These are phyloP conservation scores for Invenusta paracnida DNA, from an alignment of 2,888 invertebrate genomes.

Conservation along the genomic window DNA sequence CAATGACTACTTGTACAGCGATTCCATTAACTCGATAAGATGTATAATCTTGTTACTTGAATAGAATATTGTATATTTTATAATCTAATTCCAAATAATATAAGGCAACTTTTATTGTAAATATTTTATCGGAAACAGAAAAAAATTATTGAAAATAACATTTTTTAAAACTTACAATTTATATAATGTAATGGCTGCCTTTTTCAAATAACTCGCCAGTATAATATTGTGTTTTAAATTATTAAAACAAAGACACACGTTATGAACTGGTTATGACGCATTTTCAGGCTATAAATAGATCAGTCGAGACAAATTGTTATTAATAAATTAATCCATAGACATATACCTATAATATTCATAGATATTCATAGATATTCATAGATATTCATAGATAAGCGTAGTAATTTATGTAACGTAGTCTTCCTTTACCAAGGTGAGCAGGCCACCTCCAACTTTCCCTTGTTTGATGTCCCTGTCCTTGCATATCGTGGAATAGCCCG, in stretches of 20 bases:
- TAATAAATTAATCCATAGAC: conserved; percentile 21
- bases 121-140: neutral
- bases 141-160: neutral
- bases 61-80: too few relatives aligned
- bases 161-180: neutral
- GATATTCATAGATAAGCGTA: neutral
- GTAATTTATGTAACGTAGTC: neutral
- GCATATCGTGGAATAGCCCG: too few relatives aligned
- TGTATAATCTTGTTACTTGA: too few relatives aligned
- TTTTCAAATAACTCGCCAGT: neutral
- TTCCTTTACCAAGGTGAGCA: too few relatives aligned
- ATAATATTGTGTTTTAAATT: neutral
- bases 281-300: neutral
- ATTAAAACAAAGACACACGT: neutral
- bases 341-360: conserved; percentile 23
- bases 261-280: neutral
- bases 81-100: neutral
- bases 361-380: neutral
- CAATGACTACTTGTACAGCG: neutral
- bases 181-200: neutral
- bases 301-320: neutral
- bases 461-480: too few relatives aligned
- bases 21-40: too few relatives aligned
- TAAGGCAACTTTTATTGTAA: neutral
- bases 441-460: too few relatives aligned